Percentiles rank a stretch among this genome's conserved stretches.
Conservation (phyloP, 2,888 invertebrate species). For the Mantis religiosa region DNA sequence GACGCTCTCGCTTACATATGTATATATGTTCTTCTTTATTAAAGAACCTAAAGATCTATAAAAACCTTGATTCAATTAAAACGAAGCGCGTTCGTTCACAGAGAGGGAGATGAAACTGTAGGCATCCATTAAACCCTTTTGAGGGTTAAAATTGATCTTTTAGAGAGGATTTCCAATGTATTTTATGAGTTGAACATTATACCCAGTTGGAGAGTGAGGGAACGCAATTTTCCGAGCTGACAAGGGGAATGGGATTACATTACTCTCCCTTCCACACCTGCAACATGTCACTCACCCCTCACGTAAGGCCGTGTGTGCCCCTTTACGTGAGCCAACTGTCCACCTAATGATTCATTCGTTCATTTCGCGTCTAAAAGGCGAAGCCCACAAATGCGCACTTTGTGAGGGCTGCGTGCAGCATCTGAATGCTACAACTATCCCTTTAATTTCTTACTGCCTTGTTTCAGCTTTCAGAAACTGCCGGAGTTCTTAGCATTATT, state of each 20-base stretch:
- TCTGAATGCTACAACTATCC: neutral
- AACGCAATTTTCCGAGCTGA: neutral
- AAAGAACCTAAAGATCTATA: neutral
- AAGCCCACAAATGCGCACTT: neutral
- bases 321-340: neutral
- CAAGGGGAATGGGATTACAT: slow-evolving; percentile 20
- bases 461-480: neutral
- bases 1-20: neutral
- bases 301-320: neutral
- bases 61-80: slow-evolving; percentile 14
- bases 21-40: neutral
- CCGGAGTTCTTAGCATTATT: neutral
- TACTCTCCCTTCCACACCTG: slow-evolving; percentile 4
- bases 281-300: neutral
- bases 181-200: slow-evolving; percentile 18
- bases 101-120: neutral
- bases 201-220: neutral
- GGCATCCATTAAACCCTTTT: slow-evolving; percentile 23
- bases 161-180: slow-evolving; percentile 12
- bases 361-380: neutral
- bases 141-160: slow-evolving; percentile 22
- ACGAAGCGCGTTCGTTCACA: neutral
- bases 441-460: neutral
- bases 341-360: neutral
- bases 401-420: neutral